Percentiles rank a stretch among this genome's conserved stretches.
phyloP scores from a whole-genome alignment of 64 coral and sea anemone genomes.

The Acropora tenuis region DNA sequence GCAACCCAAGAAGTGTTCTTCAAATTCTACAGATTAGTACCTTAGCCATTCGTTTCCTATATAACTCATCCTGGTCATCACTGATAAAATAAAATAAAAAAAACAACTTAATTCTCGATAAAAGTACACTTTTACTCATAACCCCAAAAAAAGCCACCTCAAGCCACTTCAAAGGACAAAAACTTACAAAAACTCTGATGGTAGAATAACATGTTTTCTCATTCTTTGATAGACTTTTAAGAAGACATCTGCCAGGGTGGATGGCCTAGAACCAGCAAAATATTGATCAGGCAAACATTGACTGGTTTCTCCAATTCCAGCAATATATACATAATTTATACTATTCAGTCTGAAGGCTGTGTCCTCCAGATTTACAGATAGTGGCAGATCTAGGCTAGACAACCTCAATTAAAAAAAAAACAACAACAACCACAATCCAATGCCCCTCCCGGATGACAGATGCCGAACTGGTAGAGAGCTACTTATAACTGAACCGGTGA shows the following conservation, averaged over 20 bases:
- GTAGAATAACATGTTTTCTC: constrained; percentile 88
- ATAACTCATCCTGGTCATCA: constrained; percentile 73
- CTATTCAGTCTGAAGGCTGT: no score
- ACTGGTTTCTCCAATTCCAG: no score
- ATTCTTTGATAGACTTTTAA: constrained; percentile 85
- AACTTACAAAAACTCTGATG: constrained; percentile 91
- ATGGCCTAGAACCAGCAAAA: constrained; percentile 64
- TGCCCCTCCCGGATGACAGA: no score
- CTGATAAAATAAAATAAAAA: neutral
- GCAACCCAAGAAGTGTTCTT: no score
- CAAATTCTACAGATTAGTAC: neutral
- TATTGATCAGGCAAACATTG: neutral
- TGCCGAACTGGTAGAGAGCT: no score
- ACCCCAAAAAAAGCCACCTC: no score
- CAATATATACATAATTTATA: no score
- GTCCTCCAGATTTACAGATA: no score
- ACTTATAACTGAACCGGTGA: no score
- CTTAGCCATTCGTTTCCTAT: constrained; percentile 80
- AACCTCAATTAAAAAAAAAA: no score
- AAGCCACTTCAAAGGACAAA: neutral
- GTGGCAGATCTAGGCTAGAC: no score
- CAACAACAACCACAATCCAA: no score
- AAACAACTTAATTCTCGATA: neutral
- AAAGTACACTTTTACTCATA: neutral
- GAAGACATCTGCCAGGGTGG: constrained; percentile 91